Evolutionary conservation across 2,797 vertebrate genomes (phyloP).

Genomic region (Pantherophis alleghaniensis): DNA sequence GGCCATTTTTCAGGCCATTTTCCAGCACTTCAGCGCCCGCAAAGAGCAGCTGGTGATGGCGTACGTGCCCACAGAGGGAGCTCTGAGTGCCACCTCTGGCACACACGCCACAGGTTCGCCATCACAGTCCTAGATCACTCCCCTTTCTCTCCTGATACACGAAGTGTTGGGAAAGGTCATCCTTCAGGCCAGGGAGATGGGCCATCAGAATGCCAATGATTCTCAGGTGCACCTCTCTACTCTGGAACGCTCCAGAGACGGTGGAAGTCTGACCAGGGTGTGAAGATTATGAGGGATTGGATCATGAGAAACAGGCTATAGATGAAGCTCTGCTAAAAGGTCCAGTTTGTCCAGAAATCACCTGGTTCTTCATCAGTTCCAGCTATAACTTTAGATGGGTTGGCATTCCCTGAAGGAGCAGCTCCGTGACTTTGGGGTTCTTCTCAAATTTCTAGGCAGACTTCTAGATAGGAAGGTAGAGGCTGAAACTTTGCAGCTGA

Average conservation of each 20-base stretch:
- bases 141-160: background rate
- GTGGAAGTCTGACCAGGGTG: background rate
- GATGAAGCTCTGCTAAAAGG: background rate
- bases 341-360: background rate
- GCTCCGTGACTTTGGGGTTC: background rate
- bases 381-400: background rate
- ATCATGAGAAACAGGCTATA: background rate
- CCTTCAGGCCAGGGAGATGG: background rate
- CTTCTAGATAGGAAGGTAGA: background rate
- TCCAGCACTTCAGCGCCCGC: too few species aligned
- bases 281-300: background rate
- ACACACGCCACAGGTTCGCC: too few species aligned
- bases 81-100: too few species aligned
- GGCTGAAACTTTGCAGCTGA: background rate
- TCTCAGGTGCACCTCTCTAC: background rate
- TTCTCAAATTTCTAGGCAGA: background rate
- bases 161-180: background rate
- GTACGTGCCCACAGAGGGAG: too few species aligned
- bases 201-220: background rate
- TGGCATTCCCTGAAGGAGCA: background rate
- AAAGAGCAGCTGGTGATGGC: too few species aligned
- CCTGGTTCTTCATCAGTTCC: background rate
- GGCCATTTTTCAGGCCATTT: too few species aligned
- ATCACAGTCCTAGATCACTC: background rate
- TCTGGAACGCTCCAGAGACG: background rate